Conservation (phyloP, 2,888 invertebrate genomes). For the Chydorus sphaericus region DNA sequence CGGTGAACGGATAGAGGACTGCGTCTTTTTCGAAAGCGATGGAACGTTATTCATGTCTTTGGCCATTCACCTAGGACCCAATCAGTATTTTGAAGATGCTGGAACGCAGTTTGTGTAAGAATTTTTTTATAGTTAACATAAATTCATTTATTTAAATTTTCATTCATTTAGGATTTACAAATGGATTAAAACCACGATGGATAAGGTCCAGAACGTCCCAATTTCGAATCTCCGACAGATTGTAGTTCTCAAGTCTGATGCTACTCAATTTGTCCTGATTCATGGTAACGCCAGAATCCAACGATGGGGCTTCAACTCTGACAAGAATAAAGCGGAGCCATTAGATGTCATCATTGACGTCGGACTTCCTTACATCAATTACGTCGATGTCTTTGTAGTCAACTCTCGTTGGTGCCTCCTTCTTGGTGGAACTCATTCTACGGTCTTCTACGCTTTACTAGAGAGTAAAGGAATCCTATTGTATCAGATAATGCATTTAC, state of each 20-base stretch:
- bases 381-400: background rate
- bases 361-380: background rate
- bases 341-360: background rate
- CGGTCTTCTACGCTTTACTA: too few species aligned
- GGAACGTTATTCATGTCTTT: conserved; percentile 2
- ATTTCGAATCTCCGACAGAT: background rate
- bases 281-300: background rate
- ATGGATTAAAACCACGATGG: conserved; percentile 3
- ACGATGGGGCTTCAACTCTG: background rate
- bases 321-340: background rate
- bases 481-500: background rate
- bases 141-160: background rate
- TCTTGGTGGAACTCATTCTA: background rate
- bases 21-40: conserved; percentile 5
- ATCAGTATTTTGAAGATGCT: background rate
- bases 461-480: background rate
- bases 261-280: conserved; percentile 1
- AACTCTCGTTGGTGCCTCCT: conserved; percentile 1
- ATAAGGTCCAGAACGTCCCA: background rate
- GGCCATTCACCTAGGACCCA: conserved; percentile 3
- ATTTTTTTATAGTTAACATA: background rate
- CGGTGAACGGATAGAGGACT: conserved; percentile 2
- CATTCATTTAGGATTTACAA: conserved; percentile 6
- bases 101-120: conserved; percentile 4
- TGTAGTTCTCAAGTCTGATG: background rate